These are phyloP conservation scores for Antheraea pernyi DNA, from an alignment of 1,140 invertebrate genomes.

Conservation along the genomic window DNA sequence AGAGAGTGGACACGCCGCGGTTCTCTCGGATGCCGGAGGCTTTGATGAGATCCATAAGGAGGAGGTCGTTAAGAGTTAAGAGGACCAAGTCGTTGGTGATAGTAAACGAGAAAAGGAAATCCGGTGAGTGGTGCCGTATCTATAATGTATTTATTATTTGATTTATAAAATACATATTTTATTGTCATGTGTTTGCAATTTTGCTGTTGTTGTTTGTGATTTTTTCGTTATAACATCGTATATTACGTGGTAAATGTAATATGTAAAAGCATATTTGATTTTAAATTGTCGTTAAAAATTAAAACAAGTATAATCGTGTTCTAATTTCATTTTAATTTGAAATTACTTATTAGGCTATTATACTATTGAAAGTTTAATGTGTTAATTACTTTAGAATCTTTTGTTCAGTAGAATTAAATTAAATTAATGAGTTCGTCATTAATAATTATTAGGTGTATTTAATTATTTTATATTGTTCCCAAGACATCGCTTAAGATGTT, in stretches of 20 bases:
- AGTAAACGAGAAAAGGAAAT: constrained; percentile 85
- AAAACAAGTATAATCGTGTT: too few species aligned
- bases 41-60: constrained; percentile 83
- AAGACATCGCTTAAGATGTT: background rate
- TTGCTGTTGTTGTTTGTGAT: too few species aligned
- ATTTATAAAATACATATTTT: too few species aligned
- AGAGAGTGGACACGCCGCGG: constrained; percentile 79
- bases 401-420: background rate
- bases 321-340: too few species aligned
- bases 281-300: too few species aligned
- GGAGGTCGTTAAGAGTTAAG: constrained; percentile 84
- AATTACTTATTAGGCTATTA: too few species aligned
- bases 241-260: too few species aligned
- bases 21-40: constrained; percentile 83
- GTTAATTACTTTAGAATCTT: background rate
- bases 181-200: too few species aligned
- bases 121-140: constrained; percentile 82
- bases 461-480: background rate
- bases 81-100: constrained; percentile 85
- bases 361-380: too few species aligned
- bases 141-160: too few species aligned
- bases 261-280: too few species aligned
- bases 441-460: background rate
- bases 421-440: background rate
- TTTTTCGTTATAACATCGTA: too few species aligned